A percentile compares a stretch with the other conserved stretches of the same genome.
Evolutionary conservation across 2,888 invertebrate genomes (phyloP).

Genomic region (Cataglyphis altisquamis): DNA sequence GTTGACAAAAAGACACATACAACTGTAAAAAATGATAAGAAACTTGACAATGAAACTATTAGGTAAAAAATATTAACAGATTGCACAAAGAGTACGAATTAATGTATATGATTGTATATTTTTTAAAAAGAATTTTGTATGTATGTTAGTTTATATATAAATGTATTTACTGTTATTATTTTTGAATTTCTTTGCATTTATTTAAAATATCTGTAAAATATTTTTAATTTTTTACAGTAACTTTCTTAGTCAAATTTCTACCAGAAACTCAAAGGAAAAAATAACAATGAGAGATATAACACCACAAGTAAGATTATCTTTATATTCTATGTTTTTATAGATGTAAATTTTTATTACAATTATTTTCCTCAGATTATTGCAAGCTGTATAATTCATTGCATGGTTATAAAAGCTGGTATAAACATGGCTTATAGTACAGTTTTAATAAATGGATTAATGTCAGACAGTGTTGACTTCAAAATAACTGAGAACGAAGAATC

Average conservation of each 20-base stretch:
- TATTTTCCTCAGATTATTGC: constrained; percentile 84
- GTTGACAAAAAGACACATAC: not conserved
- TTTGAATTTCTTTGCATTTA: not conserved
- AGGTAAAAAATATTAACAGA: constrained; percentile 4
- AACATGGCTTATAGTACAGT: constrained; percentile 89
- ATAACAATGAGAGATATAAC: constrained; percentile 21
- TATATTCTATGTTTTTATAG: not conserved
- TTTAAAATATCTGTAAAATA: not conserved
- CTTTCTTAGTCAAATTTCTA: not conserved
- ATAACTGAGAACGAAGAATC: constrained; percentile 87
- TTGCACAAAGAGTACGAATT: not conserved
- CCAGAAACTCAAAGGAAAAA: not conserved
- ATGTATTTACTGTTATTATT: not conserved
- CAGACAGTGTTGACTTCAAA: constrained; percentile 82
- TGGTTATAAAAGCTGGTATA: constrained; percentile 88
- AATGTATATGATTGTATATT: not conserved
- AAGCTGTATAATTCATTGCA: constrained; percentile 86
- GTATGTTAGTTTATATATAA: not conserved
- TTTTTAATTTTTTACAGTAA: constrained; percentile 31
- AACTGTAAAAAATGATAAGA: not conserved
- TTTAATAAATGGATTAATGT: constrained; percentile 87
- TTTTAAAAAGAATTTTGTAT: not conserved
- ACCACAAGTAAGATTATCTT: constrained; percentile 10
- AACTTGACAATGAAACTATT: constrained; percentile 2
- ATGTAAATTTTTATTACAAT: constrained; percentile 5